Base-by-base conservation (phyloP, 2,797 vertebrate genomes). In the Cyclopterus lumpus region DNA sequence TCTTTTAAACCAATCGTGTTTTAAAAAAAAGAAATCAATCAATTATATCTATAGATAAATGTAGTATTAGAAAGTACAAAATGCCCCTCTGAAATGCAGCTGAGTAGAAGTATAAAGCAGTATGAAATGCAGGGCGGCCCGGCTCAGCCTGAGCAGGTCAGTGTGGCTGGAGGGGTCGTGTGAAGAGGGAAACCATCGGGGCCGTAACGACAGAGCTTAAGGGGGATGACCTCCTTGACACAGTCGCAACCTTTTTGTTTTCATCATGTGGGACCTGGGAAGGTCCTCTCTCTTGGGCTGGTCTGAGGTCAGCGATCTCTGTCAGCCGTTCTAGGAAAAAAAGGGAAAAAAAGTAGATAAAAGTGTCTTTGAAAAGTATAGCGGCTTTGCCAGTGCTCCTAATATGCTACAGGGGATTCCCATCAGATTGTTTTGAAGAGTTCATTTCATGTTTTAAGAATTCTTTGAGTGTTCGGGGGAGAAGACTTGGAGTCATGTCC, bases 141-240 rank as follows among this genome's bases (percentile, higher is more conserved):
- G 11, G 49, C 40, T 78, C 63, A 81, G 67, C 36, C 67, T 72
- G 53, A 49, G 57, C 64, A 82, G 77, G 86, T 87, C 83, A 73
- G 66, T 48, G 53, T 28, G 58, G 20, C 74, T 71, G 66, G 22
- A 8, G 69, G 59, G 79, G 83, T 86, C 67, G 22, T 81, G 77
- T 80, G 81, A 85, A 86, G 38, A 30, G 69, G 61, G 63, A 67
- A 24, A 75, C 77, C 73, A 71, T 83, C 18, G 66, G 78, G 75
- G 71, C 54, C 44, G 9, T 88, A 88, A 85, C 73, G 82, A 85
- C 68, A 76, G 79, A 73, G 75, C 83, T 89, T 81, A 20, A 55
- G 85, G 81, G 81, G 62, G 71, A 32, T 79, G 85, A 92, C 87
- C 90, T 71, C 75, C 64, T 75, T 63, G 81, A 81, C 84, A 90